Conservation (phyloP, 37 sponge, comb jelly and placozoan genomes). For the Chondrosia reniformis region DNA sequence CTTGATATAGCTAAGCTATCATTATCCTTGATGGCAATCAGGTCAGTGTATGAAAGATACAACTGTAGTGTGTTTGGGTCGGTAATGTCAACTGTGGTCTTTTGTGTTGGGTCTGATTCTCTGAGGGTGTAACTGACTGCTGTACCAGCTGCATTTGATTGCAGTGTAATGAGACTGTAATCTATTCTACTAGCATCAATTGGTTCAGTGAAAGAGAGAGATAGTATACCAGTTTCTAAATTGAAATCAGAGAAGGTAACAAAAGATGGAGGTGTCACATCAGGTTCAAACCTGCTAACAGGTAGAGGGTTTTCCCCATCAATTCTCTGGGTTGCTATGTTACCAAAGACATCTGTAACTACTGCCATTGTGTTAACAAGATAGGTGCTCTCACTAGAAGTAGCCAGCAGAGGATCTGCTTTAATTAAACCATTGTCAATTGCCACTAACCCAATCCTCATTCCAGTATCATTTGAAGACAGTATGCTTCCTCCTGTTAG, state of each 20-base stretch:
- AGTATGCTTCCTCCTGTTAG: slow-evolving; percentile 52
- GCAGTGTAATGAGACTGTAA: slow-evolving; percentile 61
- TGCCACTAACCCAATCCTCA: slow-evolving; percentile 21
- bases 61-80: slow-evolving; percentile 39
- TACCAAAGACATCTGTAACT: slow-evolving; percentile 52
- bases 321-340: slow-evolving; percentile 45
- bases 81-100: slow-evolving; percentile 5
- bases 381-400: slow-evolving; percentile 46
- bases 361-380: slow-evolving; percentile 55
- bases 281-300: slow-evolving; percentile 55
- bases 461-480: slow-evolving; percentile 31
- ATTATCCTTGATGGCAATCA: slow-evolving; percentile 50
- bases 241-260: slow-evolving; percentile 47
- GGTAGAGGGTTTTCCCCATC: slow-evolving; percentile 61
- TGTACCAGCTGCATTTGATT: slow-evolving; percentile 17
- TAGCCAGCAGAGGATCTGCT: slow-evolving; percentile 59
- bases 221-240: slow-evolving; percentile 38
- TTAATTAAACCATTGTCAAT: slow-evolving; percentile 56
- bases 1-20: slow-evolving; percentile 41
- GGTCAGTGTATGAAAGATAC: slow-evolving; percentile 61
- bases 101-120: slow-evolving; percentile 16
- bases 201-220: slow-evolving; percentile 76
- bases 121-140: slow-evolving; percentile 40
- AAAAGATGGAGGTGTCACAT: slow-evolving; percentile 64
- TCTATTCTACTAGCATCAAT: slow-evolving; percentile 60